Evolutionary conservation across 2,888 invertebrate species (phyloP).

Genomic region (Gisinianus flammeolus): DNA sequence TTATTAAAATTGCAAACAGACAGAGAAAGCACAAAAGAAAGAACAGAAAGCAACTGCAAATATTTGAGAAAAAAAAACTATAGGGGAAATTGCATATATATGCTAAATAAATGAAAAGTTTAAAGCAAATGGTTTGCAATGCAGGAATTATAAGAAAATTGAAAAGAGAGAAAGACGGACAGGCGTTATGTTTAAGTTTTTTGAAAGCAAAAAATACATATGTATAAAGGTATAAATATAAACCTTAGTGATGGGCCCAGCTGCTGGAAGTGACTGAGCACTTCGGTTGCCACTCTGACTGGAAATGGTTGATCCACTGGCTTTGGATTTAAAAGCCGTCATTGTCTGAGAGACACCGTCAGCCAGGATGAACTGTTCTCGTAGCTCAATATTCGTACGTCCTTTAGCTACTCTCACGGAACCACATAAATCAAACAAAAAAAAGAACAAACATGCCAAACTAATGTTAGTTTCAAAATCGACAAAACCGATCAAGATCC

Average conservation of each 20-base stretch:
- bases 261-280: conserved; percentile 63
- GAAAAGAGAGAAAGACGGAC: not conserved
- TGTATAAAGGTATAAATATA: conserved; percentile 51
- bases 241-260: conserved; percentile 97
- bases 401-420: conserved; percentile 91
- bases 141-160: not conserved
- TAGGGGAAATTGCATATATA: too few species aligned
- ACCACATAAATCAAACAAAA: conserved; percentile 24
- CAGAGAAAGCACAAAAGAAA: too few species aligned
- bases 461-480: conserved; percentile 27
- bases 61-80: too few species aligned
- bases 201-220: conserved; percentile 6
- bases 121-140: too few species aligned
- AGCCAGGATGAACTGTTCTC: conserved; percentile 98
- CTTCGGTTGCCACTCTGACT: conserved; percentile 61
- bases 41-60: too few species aligned
- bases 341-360: conserved; percentile 98
- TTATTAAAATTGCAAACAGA: too few species aligned
- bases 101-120: too few species aligned
- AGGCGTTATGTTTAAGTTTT: not conserved
- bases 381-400: conserved; percentile 98
- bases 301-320: conserved; percentile 72
- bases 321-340: conserved; percentile 97
- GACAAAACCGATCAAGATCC: conserved; percentile 14
- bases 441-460: conserved; percentile 33